Base-by-base conservation (phyloP, 2,113 vertebrate species). In the Pseudorasbora parva region DNA sequence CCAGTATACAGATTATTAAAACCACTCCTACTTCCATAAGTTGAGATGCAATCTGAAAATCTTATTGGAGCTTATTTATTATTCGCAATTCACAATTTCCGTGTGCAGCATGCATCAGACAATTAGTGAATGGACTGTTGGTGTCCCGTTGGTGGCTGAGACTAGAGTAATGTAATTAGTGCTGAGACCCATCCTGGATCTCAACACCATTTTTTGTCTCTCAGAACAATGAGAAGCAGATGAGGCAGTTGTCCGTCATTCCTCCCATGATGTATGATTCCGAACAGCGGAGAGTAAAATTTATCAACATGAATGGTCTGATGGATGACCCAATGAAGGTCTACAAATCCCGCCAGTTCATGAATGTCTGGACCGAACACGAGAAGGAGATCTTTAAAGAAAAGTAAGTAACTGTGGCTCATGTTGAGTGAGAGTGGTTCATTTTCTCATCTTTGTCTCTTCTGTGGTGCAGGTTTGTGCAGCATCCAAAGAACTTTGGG, bases 271-370 rank as follows among this genome's bases (percentile, higher is more conserved):
- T 99, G 98, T 99, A 96, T 14, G 98, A 99, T 90, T 94, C 96
- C 0, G 98, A 99, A 79, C 98, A 99, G 89, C 93, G 98, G 88
- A 91, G 97, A n/a, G 98, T 99, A 86, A 98, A 97, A 90, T 99
- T 99, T 77, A 98, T 99, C 89, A 99, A 99, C 90, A 98, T 98
- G 97, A 99, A 99, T 4, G 98, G 98, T 4, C 94, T 99, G 82
- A 98, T 99, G 97, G 98, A 99, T 6, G 98, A 99, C 90, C 96
- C 98, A 15, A 99, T 99, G 98, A 99, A 97, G 84, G 94, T 98
- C 88, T 98, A 98, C 94, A 99, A 99, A 92, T 95, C 98, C 60
- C 95, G 98, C n/a, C 97, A 98, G 90, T 99, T 99, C 90, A 98
- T 99, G 97, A 99, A 99, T 80, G 98, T 99, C 90, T 99, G 98